Percentiles rank a stretch among this genome's conserved stretches.
These are phyloP conservation scores for Spongia lamella DNA, from an alignment of 37 sponge, comb jelly and placozoan genomes.

Conservation along the genomic window DNA sequence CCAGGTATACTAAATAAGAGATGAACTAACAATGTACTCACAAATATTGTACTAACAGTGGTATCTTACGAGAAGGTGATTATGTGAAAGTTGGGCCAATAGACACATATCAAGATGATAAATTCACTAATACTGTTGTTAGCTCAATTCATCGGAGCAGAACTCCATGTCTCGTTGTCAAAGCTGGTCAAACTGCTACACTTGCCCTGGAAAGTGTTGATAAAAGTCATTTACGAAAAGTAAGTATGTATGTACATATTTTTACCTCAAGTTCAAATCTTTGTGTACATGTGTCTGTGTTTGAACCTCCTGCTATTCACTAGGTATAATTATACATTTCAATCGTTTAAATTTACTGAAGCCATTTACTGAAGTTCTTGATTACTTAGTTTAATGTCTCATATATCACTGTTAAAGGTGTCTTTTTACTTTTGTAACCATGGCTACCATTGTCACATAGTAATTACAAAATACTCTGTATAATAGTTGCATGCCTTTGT, in stretches of 20 bases:
- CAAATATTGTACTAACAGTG: slow-evolving; percentile 50
- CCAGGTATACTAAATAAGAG: slow-evolving; percentile 31
- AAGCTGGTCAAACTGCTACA: slow-evolving; percentile 91
- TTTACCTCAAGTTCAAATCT: no score
- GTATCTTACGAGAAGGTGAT: slow-evolving; percentile 83
- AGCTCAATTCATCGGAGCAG: slow-evolving; percentile 82
- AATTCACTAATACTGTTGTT: slow-evolving; percentile 56
- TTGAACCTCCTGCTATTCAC: background rate
- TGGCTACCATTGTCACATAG: no score
- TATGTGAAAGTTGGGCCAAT: slow-evolving; percentile 73
- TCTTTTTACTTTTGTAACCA: no score
- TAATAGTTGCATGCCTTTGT: no score
- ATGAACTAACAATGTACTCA: background rate
- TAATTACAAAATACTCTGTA: no score
- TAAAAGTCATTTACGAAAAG: slow-evolving; percentile 66
- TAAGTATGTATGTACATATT: slow-evolving; percentile 17
- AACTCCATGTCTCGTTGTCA: slow-evolving; percentile 76
- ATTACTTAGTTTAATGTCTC: no score
- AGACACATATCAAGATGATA: slow-evolving; percentile 43
- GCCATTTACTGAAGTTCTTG: no score
- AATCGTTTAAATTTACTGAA: no score
- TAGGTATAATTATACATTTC: background rate
- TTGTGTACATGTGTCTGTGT: no score
- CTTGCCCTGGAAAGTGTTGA: slow-evolving; percentile 73
- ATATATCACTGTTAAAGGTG: no score